Base-by-base conservation (phyloP, 2,888 invertebrate species). In the Lasioglossum zephyrum region DNA sequence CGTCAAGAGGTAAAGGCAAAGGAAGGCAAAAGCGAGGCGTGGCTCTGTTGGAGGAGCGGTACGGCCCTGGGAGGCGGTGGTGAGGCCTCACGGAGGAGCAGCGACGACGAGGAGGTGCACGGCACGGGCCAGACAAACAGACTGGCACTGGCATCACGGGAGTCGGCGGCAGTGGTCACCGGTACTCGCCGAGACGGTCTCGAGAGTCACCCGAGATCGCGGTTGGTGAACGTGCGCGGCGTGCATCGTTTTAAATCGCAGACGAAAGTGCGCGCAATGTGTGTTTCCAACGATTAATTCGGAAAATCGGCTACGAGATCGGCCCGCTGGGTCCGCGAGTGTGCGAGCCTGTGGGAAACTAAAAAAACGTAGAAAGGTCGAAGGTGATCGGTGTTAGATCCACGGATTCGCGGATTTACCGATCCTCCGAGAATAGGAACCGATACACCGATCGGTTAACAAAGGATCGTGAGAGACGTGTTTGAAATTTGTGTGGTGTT, bases 51-150 rank as follows among this genome's bases (percentile, higher is more conserved):
- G 82, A 87, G 87, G 87, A 86, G 87, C 53, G 83, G 79, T 93
- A 93, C 93, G 92, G 88, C 86, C 93, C 93, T 93, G 93, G 92
- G 92, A 93, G 93, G 93, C 93, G 93, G 92, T 93, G 93, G 93
- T 93, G 91, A 93, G 90, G 91, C 92, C 89, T 88, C 91, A 85
- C 88, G 92, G 92, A 91, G 91, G 91, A 92, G 92, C 92, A 91
- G 88, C 90, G 92, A 87, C 88, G 88, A 91, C 88, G 87, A 88
- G 88, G 87, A 89, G 89, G 88, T 89, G 89, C 88, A 85, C 87
- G 91, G 92, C 90, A 92, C 92, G 92, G 90, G 87, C 92, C 93
- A 93, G 93, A 92, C 94, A 93, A 93, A 93, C 93, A 92, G 93
- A 93, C 93, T 93, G 92, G 92, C 92, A 92, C 93, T 92, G 92